Conservation (phyloP, 2,888 invertebrate genomes). For the Balanococcus diminutus region DNA sequence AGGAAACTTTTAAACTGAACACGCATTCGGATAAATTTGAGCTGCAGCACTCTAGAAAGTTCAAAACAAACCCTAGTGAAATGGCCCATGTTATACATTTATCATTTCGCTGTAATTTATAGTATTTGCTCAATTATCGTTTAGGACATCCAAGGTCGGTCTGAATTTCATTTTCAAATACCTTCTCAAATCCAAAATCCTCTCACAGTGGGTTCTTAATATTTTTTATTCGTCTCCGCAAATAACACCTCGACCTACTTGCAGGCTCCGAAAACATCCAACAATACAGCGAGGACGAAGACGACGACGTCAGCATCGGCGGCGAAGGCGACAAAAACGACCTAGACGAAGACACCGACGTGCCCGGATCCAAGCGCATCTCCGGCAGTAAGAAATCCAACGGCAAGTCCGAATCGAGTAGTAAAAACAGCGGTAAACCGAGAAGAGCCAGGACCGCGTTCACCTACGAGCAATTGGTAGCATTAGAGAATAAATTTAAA, state of each 20-base stretch:
- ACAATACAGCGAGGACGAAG: conserved; percentile 57
- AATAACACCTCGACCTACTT: not conserved
- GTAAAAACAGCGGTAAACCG: conserved; percentile 68
- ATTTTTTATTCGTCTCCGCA: not conserved
- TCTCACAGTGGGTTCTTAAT: no score
- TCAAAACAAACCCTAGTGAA: no score
- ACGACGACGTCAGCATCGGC: conserved; percentile 62
- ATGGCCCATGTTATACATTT: no score
- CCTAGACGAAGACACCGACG: conserved; percentile 67
- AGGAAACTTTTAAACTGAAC: no score
- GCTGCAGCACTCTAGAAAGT: no score
- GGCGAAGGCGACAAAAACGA: conserved; percentile 68
- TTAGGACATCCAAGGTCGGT: no score
- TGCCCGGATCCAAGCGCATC: conserved; percentile 60
- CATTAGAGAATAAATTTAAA: conserved; percentile 98
- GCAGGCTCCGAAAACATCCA: conserved; percentile 44
- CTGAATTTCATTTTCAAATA: no score
- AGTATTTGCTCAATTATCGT: no score
- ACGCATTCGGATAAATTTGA: no score
- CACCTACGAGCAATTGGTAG: conserved; percentile 96
- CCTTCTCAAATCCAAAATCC: not conserved
- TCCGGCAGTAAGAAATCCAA: conserved; percentile 63
- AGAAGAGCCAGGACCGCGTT: conserved; percentile 94
- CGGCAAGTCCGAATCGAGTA: conserved; percentile 58
- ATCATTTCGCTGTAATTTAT: no score